Evolutionary conservation across 1,140 invertebrate species (phyloP).

Genomic region (Whitmania pigra): DNA sequence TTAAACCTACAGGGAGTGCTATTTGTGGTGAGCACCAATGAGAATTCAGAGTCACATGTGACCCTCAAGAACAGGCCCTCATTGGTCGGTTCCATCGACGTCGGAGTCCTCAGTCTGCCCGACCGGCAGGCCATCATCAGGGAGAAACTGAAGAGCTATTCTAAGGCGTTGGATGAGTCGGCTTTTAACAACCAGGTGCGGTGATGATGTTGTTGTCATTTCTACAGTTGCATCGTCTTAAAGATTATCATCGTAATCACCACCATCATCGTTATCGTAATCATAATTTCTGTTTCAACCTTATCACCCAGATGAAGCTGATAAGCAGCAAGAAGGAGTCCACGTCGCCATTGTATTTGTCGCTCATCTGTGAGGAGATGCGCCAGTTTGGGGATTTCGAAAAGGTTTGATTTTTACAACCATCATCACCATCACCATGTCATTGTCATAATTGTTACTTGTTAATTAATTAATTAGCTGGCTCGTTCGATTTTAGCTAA

Average conservation of each 20-base stretch:
- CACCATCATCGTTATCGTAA: neutral
- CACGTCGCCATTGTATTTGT: slow-evolving; percentile 39
- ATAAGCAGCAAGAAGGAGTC: slow-evolving; percentile 42
- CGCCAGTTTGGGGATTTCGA: slow-evolving; percentile 38
- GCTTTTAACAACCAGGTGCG: slow-evolving; percentile 43
- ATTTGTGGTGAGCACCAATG: slow-evolving; percentile 31
- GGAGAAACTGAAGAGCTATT: slow-evolving; percentile 33
- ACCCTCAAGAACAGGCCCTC: slow-evolving; percentile 26
- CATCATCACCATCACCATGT: too few species aligned
- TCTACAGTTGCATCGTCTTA: neutral
- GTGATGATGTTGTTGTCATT: neutral
- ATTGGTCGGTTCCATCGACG: slow-evolving; percentile 27
- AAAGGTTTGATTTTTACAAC: neutral
- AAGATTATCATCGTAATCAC: neutral
- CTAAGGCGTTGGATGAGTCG: slow-evolving; percentile 41
- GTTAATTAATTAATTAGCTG: too few species aligned
- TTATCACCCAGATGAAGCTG: slow-evolving; percentile 34
- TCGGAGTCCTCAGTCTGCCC: slow-evolving; percentile 34
- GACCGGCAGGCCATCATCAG: slow-evolving; percentile 39
- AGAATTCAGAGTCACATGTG: slow-evolving; percentile 29
- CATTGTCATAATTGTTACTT: too few species aligned
- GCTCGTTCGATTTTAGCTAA: too few species aligned
- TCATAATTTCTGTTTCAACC: neutral
- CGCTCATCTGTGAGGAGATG: slow-evolving; percentile 43
- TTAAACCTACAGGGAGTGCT: slow-evolving; percentile 33